Evolutionary conservation across 2,888 invertebrate genomes (phyloP).

Genomic region (Polietes domitor): DNA sequence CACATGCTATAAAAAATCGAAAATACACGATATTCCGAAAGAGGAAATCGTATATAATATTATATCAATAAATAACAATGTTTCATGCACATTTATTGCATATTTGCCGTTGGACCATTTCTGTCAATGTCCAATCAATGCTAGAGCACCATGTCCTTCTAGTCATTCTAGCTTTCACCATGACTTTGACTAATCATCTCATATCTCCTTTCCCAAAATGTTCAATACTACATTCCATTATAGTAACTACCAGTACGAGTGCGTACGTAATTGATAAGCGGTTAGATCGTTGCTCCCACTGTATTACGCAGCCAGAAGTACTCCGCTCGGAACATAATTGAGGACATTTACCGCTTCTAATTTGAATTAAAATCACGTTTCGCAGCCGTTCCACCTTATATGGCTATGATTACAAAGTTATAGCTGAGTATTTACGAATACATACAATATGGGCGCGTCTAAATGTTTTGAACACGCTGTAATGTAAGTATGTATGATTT

Average conservation of each 20-base stretch:
- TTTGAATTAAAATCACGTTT: conserved; percentile 60
- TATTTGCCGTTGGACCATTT: no score
- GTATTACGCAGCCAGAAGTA: not conserved
- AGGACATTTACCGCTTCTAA: conserved; percentile 34
- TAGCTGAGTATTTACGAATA: not conserved
- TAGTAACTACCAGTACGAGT: not conserved
- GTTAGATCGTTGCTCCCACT: conserved; percentile 23
- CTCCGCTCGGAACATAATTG: conserved; percentile 24
- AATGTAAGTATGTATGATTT: not conserved
- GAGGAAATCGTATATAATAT: no score
- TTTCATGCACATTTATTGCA: no score
- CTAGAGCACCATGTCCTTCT: no score
- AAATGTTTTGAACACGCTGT: conserved; percentile 16
- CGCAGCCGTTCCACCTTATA: conserved; percentile 28
- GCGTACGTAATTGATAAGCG: not conserved
- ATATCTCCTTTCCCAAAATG: no score
- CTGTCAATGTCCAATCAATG: no score
- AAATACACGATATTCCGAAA: no score
- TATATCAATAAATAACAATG: no score
- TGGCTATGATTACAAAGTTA: conserved; percentile 53
- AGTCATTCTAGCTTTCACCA: no score
- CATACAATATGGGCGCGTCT: conserved; percentile 14
- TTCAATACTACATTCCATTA: not conserved
- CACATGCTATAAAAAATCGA: no score
- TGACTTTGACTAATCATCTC: no score